Evolutionary conservation across 1,140 invertebrate genomes (phyloP), one percentile per base, ranked within the genome.

Genomic region (Dysdera silvatica): DNA sequence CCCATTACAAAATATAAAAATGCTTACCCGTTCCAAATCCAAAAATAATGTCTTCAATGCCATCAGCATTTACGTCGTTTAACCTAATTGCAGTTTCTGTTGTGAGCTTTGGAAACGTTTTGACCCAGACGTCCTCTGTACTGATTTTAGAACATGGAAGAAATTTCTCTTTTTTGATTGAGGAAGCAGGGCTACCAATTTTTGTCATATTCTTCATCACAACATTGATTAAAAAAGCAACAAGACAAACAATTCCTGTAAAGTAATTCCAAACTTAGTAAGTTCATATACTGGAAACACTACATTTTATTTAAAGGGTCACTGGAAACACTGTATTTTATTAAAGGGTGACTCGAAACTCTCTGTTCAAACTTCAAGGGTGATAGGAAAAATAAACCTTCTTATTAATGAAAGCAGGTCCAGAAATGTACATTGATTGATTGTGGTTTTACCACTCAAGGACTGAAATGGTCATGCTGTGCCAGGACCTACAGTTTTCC

Each of bases 1-100:
- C n/a, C n/a, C n/a, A n/a, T n/a, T n/a, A n/a, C n/a, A n/a, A n/a
- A 32, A 31, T 33, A 1, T n/a, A 31, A 45, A 14, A 49, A 29
- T 28, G 57, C 69, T 67, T 76, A 87, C 87, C 86, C 76, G 88
- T 88, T 45, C 84, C 86, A 74, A 86, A 91, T 65, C 88, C 87
- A 47, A 91, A 78, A 52, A 91, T 81, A 35, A 91, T 79, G 76
- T 92, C 89, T 32, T 83, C 77, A 23, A 87, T 70, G 29, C 80
- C 82, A 78, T 92, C 88, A 8, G 76, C 71, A 76, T 91, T 87
- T 0, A 90, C 79, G 75, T 91, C 87, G 26, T 83, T 75, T 47
- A 83, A 78, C 66, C 85, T 77, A 41, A 91, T 76, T 1, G 87
- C 82, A 33, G 87, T 84, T 76, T 91, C 88, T 8, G 87, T 87